A percentile compares a stretch with the other conserved stretches of the same genome.
Evolutionary conservation across 2,797 vertebrate species (phyloP).

Genomic region (Thamnophis elegans): DNA sequence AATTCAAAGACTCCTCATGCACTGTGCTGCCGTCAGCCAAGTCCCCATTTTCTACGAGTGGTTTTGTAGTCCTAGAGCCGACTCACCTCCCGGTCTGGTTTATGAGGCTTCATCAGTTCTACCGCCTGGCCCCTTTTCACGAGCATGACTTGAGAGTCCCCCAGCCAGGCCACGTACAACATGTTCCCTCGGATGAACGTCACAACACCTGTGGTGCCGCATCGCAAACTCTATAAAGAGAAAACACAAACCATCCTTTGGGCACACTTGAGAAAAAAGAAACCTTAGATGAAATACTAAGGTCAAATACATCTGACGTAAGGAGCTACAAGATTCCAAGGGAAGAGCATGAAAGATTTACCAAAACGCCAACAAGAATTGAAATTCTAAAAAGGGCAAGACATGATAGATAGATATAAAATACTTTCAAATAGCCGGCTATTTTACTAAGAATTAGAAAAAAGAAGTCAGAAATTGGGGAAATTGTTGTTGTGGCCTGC

Average conservation of each 20-base stretch:
- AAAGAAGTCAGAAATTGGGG: too few relatives aligned
- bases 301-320: too few relatives aligned
- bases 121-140: conserved; percentile 90
- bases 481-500: too few relatives aligned
- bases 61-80: neutral
- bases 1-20: neutral
- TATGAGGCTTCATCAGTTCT: conserved; percentile 98
- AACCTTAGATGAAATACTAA: too few relatives aligned
- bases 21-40: neutral
- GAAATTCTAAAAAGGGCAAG: too few relatives aligned
- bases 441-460: too few relatives aligned
- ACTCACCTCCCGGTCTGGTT: conserved; percentile 95
- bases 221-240: conserved; percentile 83
- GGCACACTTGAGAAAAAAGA: neutral
- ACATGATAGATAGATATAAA: too few relatives aligned
- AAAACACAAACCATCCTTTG: neutral
- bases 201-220: conserved; percentile 95
- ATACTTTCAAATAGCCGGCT: too few relatives aligned
- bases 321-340: too few relatives aligned
- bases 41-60: neutral
- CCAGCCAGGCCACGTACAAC: conserved; percentile 93
- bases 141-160: conserved; percentile 96
- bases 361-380: too few relatives aligned
- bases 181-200: conserved; percentile 92
- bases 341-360: too few relatives aligned